phyloP scores from a whole-genome alignment of 1,140 invertebrate species.

The Drosophila leontia region DNA sequence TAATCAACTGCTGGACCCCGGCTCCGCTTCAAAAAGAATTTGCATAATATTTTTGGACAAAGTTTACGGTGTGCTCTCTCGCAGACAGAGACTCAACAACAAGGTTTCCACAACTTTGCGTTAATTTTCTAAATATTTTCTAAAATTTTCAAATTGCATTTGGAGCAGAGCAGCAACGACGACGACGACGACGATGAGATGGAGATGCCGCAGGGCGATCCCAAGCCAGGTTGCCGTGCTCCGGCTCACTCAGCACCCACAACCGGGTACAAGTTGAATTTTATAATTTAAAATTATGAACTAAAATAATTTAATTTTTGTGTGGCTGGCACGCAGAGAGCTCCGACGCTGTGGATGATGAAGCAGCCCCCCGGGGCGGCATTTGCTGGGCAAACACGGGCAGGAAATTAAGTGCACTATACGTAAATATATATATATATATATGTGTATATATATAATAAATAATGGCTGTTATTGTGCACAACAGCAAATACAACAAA shows the following conservation, averaged over 20 bases:
- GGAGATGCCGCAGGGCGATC: slow-evolving; percentile 52
- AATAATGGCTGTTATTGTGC: slow-evolving; percentile 60
- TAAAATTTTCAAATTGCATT: slow-evolving; percentile 75
- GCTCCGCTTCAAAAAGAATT: slow-evolving; percentile 47
- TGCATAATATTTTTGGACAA: slow-evolving; percentile 73
- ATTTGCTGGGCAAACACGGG: slow-evolving; percentile 33
- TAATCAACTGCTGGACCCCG: slow-evolving; percentile 26
- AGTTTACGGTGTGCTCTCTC: slow-evolving; percentile 31
- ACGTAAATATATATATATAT: slow-evolving; percentile 48
- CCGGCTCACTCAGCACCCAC: slow-evolving; percentile 45
- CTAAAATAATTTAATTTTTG: slow-evolving; percentile 81
- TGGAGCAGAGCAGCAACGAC: slow-evolving; percentile 24
- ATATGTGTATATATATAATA: slow-evolving; percentile 26
- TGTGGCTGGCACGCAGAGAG: slow-evolving; percentile 75
- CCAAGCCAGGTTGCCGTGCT: slow-evolving; percentile 55
- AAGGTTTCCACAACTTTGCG: slow-evolving; percentile 78
- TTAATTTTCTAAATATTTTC: slow-evolving; percentile 83
- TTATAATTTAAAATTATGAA: slow-evolving; percentile 82
- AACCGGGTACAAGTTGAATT: slow-evolving; percentile 52
- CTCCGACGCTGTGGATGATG: slow-evolving; percentile 13
- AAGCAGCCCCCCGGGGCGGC: slow-evolving; percentile 2
- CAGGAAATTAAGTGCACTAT: slow-evolving; percentile 75
- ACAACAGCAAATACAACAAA: slow-evolving; percentile 73
- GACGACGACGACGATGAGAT: slow-evolving; percentile 3
- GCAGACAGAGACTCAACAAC: slow-evolving; percentile 51